These are phyloP conservation scores for Lottia scabra DNA, from an alignment of 2,888 invertebrate genomes.

Conservation along the genomic window DNA sequence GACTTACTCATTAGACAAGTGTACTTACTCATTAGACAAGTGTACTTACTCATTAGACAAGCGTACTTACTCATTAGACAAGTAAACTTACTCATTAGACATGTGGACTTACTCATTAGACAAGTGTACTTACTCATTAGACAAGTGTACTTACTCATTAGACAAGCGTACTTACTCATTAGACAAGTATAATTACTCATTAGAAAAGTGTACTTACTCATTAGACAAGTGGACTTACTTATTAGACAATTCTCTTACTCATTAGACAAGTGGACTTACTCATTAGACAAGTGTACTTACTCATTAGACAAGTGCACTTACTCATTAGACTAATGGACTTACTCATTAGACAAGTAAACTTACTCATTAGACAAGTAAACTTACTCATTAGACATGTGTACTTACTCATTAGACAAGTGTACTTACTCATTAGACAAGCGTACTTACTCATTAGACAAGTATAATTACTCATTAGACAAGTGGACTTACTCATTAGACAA, in stretches of 20 bases:
- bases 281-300: constrained; percentile 56
- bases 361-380: constrained; percentile 59
- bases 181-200: too few species aligned
- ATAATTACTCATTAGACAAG: constrained; percentile 59
- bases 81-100: too few species aligned
- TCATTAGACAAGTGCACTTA: constrained; percentile 52
- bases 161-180: constrained; percentile 58
- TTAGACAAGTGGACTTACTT: constrained; percentile 51
- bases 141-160: constrained; percentile 58
- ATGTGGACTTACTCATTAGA: constrained; percentile 60
- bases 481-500: too few species aligned
- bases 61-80: constrained; percentile 61
- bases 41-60: too few species aligned
- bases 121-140: constrained; percentile 57
- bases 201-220: too few species aligned
- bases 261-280: constrained; percentile 57
- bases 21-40: constrained; percentile 56
- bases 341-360: constrained; percentile 58
- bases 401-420: constrained; percentile 60
- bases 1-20: constrained; percentile 60
- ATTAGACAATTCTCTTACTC: too few species aligned
- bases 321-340: too few species aligned
- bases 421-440: constrained; percentile 58
- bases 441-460: too few species aligned
- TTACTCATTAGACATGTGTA: too few species aligned